Evolutionary conservation across 1,140 invertebrate genomes (phyloP).

Genomic region (Brachionus rotundiformis): DNA sequence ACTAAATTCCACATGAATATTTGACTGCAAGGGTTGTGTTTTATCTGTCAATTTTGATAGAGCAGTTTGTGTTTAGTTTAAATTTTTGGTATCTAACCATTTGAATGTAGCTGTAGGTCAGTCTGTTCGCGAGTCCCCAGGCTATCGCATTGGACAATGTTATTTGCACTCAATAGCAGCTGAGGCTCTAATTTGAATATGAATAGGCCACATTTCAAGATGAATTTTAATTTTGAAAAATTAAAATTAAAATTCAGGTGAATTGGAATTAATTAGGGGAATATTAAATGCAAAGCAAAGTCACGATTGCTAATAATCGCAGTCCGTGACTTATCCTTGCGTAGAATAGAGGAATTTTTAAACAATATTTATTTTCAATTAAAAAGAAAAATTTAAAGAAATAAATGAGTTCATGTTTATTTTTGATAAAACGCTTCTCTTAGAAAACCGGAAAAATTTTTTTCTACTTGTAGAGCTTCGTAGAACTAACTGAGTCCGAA

Average conservation of each 20-base stretch:
- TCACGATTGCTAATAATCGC: conserved; percentile 1
- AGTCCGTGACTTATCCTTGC: conserved; percentile 11
- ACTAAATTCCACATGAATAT: not conserved
- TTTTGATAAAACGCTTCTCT: conserved; percentile 5
- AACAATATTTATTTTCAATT: conserved; percentile 38
- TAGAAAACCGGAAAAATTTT: conserved; percentile 37
- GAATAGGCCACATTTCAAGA: not conserved
- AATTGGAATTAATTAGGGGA: conserved; percentile 28
- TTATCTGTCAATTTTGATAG: not conserved
- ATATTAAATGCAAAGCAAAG: not conserved
- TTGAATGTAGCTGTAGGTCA: not conserved
- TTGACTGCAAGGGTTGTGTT: not conserved
- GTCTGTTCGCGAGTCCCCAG: not conserved
- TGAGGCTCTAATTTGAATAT: conserved; percentile 3
- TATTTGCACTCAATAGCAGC: not conserved
- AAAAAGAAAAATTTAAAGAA: not conserved
- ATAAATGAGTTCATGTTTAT: conserved; percentile 35
- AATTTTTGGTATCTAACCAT: not conserved
- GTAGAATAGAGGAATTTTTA: not conserved
- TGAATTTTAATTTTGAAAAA: conserved; percentile 2
- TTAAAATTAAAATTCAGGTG: conserved; percentile 23
- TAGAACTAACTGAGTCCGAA: not conserved
- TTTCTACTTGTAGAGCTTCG: conserved; percentile 29
- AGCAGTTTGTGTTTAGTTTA: not conserved
- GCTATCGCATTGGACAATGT: not conserved